A percentile compares a stretch with the other conserved stretches of the same genome.
phyloP scores from a whole-genome alignment of 2,113 vertebrate genomes.

The Pseudopipra pipra region DNA sequence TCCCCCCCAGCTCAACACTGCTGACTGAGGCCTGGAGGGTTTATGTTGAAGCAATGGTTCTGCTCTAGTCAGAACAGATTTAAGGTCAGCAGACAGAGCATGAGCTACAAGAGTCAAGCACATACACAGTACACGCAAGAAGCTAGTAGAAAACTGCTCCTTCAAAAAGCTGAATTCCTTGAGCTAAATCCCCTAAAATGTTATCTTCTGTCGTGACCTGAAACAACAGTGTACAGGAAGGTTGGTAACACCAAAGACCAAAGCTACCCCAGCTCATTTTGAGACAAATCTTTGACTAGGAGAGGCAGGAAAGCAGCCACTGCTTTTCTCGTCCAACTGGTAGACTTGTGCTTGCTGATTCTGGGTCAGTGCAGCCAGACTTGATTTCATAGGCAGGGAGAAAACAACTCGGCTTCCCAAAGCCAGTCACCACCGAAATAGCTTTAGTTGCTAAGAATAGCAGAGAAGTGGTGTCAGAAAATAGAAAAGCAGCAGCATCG shows the following conservation, averaged over 20 bases:
- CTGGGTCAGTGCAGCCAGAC: constrained; percentile 21
- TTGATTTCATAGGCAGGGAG: constrained; percentile 11
- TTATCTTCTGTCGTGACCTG: neutral
- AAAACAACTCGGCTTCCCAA: constrained; percentile 16
- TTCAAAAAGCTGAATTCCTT: neutral
- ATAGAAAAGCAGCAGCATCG: constrained; percentile 45
- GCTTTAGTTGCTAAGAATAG: constrained; percentile 53
- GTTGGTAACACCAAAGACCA: neutral
- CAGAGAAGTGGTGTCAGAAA: constrained; percentile 30
- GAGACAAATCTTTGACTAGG: neutral
- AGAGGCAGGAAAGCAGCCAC: neutral
- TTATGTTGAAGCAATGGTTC: neutral
- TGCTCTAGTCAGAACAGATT: neutral
- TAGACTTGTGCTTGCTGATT: neutral
- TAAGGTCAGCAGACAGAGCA: neutral
- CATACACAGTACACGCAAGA: fast-evolving
- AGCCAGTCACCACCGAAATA: constrained; percentile 31
- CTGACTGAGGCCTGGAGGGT: neutral
- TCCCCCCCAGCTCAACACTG: neutral
- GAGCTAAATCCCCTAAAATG: neutral
- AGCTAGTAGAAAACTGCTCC: neutral
- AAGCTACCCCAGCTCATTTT: neutral
- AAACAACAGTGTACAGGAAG: neutral
- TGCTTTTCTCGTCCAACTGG: neutral
- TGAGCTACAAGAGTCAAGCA: fast-evolving